Base-by-base conservation (phyloP, 2,888 invertebrate genomes). In the Platerodrilus igneus region DNA sequence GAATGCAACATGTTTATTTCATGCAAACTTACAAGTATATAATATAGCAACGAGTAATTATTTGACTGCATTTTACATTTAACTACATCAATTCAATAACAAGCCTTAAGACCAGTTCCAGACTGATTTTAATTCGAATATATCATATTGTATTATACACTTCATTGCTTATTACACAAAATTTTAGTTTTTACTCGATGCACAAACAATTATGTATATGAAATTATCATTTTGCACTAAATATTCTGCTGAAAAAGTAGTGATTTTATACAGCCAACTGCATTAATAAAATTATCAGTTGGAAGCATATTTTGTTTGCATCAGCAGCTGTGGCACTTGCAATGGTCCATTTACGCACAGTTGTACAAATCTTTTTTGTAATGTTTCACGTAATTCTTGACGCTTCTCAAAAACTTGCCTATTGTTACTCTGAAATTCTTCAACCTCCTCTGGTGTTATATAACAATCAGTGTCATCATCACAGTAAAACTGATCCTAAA, bases 371-470 rank as follows among this genome's bases (percentile, higher is more conserved):
- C 86, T 83, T 64, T 83, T 81, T 60, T 83, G 81, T 45, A 93
- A 72, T 40, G 80, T 86, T 67, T 88, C 83, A 37, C 92, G 76
- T 57, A 92, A 71, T 68, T 89, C 83, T 60, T 84, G 80, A 52
- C 92, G 81, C 70, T 87, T 81, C 60, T 86, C 82, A 45, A 81
- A 79, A 57, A 88, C 80, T 65, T 84, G 83, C 63, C 79, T 78
- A 64, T 77, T 77, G 62, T 85, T 83, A 52, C 84, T 84, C 72
- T 86, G 83, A 68, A 90, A 92, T 70, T 86, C 86, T 70, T 81
- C 75, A 51, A 93, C 84, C 67, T 91, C 92, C 69, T 91, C 91
- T 56, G 83, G 80, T 51, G 91, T 88, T 74, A 92, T 91, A 74
- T 83, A 81, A 71, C 83, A 79, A 50, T 71, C 70, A 55, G 76